Base-by-base conservation (phyloP, 2,888 invertebrate species). In the Drosophila leonis region DNA sequence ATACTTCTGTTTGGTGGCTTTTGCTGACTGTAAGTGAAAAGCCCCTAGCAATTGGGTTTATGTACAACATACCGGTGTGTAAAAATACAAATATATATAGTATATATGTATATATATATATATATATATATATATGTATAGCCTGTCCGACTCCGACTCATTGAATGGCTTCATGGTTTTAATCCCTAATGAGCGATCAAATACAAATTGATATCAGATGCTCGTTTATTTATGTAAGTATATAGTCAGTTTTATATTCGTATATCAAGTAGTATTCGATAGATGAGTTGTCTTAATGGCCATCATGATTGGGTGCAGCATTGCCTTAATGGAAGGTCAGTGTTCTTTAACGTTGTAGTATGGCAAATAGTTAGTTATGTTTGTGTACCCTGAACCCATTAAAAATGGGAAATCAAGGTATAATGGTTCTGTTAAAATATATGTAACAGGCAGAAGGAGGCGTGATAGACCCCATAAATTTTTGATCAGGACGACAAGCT, bases 121-220 rank as follows among this genome's bases (percentile, higher is more conserved):
- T 37, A 10, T 15, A 37, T 15, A 37, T 15, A 37, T 37, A 37
- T 15, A 5, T 6, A 6, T 35, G 13, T 35, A 12, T 33, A 12
- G 1, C 2, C 42, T 27, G 20, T 7, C 13, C 2, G 15, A 46
- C 15, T 20, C 4, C 8, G 12, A 8, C 44, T 24, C 24, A 7
- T 24, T n/a, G n/a, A n/a, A n/a, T n/a, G n/a, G n/a, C n/a, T 13
- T 24, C 44, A 8, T 27, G 24, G 8, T 8, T 27, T 12, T 27
- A 48, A 29, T 49, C 18, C 49, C 31, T 49, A 49, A 49, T 49
- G 49, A 49, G 31, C 20, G 31, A 13, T 33, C 49, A 13, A 49
- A 49, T 20, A 33, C 31, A 20, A 31, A 33, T 33, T 49, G 31
- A 31, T 49, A 49, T 31, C 49, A 49, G 49, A 18, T 49, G 18